Conservation (phyloP, 2,888 invertebrate species). For the Thera obeliscata region DNA sequence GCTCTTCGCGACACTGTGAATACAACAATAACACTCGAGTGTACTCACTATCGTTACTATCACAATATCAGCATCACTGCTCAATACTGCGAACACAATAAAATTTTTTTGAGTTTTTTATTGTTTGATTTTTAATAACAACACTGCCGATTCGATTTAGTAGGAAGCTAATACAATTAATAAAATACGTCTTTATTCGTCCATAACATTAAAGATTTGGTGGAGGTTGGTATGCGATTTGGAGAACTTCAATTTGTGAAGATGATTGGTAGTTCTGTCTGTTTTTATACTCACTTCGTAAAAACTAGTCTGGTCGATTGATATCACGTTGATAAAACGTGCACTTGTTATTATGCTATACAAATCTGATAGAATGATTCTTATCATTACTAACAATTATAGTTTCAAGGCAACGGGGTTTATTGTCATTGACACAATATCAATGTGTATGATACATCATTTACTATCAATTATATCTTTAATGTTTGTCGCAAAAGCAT, state of each 20-base stretch:
- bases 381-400: constrained; percentile 18
- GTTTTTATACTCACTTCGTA: constrained; percentile 14
- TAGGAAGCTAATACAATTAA: not conserved
- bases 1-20: constrained; percentile 29
- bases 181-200: not conserved
- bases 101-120: not conserved
- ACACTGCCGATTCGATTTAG: not conserved
- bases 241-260: constrained; percentile 8
- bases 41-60: too few species aligned
- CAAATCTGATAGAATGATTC: constrained; percentile 22
- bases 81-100: not conserved
- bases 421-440: constrained; percentile 1
- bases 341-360: constrained; percentile 29
- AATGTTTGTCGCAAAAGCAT: not conserved
- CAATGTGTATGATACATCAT: not conserved
- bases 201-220: not conserved
- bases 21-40: not conserved
- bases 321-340: constrained; percentile 24
- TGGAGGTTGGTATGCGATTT: not conserved
- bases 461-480: not conserved
- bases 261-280: constrained; percentile 1
- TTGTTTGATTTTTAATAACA: not conserved
- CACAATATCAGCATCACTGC: too few species aligned
- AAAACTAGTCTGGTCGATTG: constrained; percentile 13
- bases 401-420: constrained; percentile 18